phyloP scores from a whole-genome alignment of 2,797 vertebrate species.

The Rhincodon typus region DNA sequence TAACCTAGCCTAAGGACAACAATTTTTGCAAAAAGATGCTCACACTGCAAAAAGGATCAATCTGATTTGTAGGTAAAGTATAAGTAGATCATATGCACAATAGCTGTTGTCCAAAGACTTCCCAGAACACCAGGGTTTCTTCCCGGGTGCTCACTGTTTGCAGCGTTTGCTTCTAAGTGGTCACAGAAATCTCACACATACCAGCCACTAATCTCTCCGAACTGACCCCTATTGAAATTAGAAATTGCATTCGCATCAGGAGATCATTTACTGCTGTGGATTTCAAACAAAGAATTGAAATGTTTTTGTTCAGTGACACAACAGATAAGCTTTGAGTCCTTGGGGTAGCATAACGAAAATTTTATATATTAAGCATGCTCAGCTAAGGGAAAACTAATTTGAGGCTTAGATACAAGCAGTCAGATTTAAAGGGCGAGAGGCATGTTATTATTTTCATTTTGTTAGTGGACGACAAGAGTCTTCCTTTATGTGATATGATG shows the following conservation, averaged over 20 bases:
- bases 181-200: slow-evolving; percentile 15
- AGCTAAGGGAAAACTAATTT: not conserved
- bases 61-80: not conserved
- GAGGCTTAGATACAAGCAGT: not conserved
- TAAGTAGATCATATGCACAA: not conserved
- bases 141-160: not conserved
- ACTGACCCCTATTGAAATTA: not conserved
- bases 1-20: not conserved
- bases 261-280: not conserved
- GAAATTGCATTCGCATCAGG: not conserved
- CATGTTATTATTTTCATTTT: not conserved
- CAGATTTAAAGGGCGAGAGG: not conserved
- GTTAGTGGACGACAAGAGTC: not conserved
- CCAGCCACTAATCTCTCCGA: not conserved
- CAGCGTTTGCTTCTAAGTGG: not conserved
- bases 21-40: not conserved
- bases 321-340: not conserved
- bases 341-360: not conserved
- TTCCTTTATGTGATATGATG: not conserved
- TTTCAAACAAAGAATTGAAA: not conserved
- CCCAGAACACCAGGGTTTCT: not conserved
- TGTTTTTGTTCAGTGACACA: not conserved
- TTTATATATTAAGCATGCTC: not conserved
- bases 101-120: not conserved
- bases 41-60: not conserved